phyloP scores from a whole-genome alignment of 2,888 invertebrate species.

The Aleiodes leptofemur region DNA sequence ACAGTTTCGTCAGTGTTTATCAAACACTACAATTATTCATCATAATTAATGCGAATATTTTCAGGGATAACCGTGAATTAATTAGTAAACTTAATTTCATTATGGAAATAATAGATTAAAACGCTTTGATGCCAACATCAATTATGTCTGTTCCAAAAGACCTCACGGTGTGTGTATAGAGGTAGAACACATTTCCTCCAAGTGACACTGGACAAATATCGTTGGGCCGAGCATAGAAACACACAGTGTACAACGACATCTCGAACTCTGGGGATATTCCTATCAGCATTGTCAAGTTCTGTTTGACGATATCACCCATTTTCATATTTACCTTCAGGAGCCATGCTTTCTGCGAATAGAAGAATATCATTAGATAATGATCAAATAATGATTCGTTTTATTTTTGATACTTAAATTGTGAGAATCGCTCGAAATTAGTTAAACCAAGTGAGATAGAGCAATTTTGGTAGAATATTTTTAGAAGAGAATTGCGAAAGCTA shows the following conservation, averaged over 20 bases:
- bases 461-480: too few species aligned
- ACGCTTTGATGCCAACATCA: constrained; percentile 62
- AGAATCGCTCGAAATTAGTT: too few species aligned
- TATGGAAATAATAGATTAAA: constrained; percentile 48
- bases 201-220: constrained; percentile 75
- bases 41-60: too few species aligned
- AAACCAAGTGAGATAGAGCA: too few species aligned
- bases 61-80: too few species aligned
- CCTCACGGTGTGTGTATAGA: constrained; percentile 67
- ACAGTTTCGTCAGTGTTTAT: too few species aligned
- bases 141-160: constrained; percentile 64
- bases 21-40: too few species aligned
- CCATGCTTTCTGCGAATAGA: constrained; percentile 68
- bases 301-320: constrained; percentile 72
- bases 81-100: too few species aligned
- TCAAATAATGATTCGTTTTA: background rate
- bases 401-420: background rate
- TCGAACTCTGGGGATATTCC: constrained; percentile 80
- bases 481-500: too few species aligned
- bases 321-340: constrained; percentile 73
- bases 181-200: constrained; percentile 72
- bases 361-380: constrained; percentile 14
- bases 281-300: constrained; percentile 75
- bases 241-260: constrained; percentile 79
- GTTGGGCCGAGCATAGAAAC: constrained; percentile 77